Evolutionary conservation across 1,140 invertebrate species (phyloP).

Genomic region (Orius insidiosus): DNA sequence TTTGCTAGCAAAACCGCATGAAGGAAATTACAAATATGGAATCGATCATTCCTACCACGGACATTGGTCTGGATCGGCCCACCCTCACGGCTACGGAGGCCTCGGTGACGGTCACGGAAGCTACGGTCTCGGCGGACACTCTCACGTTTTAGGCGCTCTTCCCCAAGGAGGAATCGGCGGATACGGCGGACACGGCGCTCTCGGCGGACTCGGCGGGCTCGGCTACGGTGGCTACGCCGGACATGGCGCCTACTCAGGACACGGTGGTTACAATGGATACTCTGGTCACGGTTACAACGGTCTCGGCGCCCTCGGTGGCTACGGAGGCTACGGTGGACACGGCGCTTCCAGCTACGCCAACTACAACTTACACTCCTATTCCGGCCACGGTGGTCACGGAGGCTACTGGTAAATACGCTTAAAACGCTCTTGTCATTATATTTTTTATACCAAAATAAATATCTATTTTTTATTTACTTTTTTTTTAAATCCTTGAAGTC

Average conservation of each 20-base stretch:
- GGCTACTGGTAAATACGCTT: background rate
- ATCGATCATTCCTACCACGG: constrained; percentile 10
- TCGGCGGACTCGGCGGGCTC: background rate
- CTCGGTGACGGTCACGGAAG: constrained; percentile 12
- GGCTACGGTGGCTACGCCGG: too few relatives aligned
- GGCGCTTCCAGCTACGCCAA: constrained; percentile 1
- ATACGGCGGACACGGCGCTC: background rate
- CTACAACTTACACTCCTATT: background rate
- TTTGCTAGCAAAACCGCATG: constrained; percentile 12
- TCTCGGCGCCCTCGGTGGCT: too few relatives aligned
- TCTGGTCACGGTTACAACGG: background rate
- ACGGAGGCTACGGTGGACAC: too few relatives aligned
- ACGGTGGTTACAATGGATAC: background rate
- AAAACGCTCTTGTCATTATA: too few relatives aligned
- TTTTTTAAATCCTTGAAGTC: too few relatives aligned
- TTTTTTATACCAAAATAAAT: too few relatives aligned
- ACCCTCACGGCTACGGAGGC: constrained; percentile 12
- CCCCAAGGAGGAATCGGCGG: constrained; percentile 4
- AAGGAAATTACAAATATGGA: constrained; percentile 10
- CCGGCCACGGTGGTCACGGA: constrained; percentile 6
- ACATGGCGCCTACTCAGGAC: background rate
- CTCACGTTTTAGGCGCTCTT: constrained; percentile 3
- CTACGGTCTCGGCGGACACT: constrained; percentile 10
- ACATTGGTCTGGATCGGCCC: constrained; percentile 2
- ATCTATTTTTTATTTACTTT: too few relatives aligned